Conservation (phyloP, 2,888 invertebrate species). For the Sepiola atlantica region DNA sequence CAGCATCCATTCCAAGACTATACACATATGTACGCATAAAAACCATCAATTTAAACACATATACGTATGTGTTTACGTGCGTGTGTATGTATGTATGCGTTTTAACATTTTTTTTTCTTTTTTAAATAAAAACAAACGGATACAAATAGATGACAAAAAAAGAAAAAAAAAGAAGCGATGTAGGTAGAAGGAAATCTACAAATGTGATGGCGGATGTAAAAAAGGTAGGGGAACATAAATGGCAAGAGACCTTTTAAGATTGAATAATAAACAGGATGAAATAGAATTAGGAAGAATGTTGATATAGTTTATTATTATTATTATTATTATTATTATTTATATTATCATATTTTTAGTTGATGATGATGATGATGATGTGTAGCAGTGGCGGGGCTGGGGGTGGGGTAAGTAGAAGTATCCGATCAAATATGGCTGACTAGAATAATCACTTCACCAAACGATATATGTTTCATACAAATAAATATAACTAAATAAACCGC, state of each 20-base stretch:
- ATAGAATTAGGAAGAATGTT: background rate
- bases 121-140: no score
- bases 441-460: slow-evolving; percentile 33
- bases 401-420: slow-evolving; percentile 44
- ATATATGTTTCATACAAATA: background rate
- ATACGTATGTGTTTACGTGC: background rate
- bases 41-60: background rate
- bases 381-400: background rate
- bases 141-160: background rate
- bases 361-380: background rate
- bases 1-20: background rate
- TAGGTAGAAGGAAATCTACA: background rate
- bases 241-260: background rate
- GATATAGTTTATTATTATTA: background rate
- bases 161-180: background rate
- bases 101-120: no score
- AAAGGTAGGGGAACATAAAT: background rate
- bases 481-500: background rate
- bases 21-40: background rate
- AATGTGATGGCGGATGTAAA: slow-evolving; percentile 13
- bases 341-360: background rate
- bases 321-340: background rate
- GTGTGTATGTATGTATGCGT: background rate
- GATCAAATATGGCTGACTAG: slow-evolving; percentile 47
- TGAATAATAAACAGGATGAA: background rate